Conservation (phyloP, 2,797 vertebrate species). For the Sebastes iracundus region DNA sequence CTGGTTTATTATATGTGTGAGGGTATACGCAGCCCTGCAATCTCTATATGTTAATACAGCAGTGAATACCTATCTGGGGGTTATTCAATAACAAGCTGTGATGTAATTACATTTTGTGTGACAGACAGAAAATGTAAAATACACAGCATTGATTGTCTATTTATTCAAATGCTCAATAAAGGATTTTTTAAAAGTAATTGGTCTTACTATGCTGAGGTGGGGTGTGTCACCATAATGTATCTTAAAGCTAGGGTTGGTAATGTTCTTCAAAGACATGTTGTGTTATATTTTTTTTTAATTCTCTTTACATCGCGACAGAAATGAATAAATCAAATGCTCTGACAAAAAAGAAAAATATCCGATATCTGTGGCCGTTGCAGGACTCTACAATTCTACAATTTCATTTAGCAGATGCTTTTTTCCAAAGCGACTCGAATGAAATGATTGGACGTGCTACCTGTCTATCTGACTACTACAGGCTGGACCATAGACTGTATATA, state of each 20-base stretch:
- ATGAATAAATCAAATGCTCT: background rate
- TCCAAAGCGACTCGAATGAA: too few relatives aligned
- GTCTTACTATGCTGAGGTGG: background rate
- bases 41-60: slow-evolving; percentile 42
- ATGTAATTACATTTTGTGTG: slow-evolving; percentile 25
- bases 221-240: too few relatives aligned
- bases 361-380: fast-evolving
- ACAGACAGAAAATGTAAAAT: background rate
- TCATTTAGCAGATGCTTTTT: fast-evolving
- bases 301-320: background rate
- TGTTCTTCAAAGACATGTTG: background rate
- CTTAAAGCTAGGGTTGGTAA: background rate
- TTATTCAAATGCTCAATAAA: background rate
- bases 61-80: background rate
- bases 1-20: slow-evolving; percentile 39
- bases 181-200: background rate
- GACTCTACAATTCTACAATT: too few relatives aligned
- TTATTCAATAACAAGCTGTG: slow-evolving; percentile 19
- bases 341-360: background rate
- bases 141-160: background rate
- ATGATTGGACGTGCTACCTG: too few relatives aligned
- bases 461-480: too few relatives aligned
- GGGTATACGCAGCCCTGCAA: background rate
- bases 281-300: too few relatives aligned
- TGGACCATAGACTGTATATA: too few relatives aligned